Conservation (phyloP, 2,113 vertebrate genomes). For the Falcunculus frontatus region DNA sequence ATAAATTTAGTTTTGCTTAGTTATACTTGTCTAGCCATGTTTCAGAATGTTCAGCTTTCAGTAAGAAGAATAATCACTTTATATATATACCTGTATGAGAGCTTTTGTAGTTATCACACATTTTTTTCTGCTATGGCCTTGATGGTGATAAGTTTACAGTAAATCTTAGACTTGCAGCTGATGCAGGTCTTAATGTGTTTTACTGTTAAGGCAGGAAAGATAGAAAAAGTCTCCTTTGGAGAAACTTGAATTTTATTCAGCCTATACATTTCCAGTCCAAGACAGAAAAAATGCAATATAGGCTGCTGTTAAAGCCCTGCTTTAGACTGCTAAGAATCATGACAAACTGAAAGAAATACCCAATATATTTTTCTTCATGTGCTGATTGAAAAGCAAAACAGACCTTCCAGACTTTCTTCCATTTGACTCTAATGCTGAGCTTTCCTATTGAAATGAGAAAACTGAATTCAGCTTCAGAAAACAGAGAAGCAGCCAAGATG, state of each 20-base stretch:
- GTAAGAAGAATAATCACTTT: background rate
- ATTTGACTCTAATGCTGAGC: background rate
- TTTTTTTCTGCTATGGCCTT: background rate
- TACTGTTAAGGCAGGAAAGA: background rate
- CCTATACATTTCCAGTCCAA: background rate
- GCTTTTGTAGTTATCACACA: background rate
- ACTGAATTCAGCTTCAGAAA: background rate
- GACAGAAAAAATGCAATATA: background rate
- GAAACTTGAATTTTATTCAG: background rate
- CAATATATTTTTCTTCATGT: background rate
- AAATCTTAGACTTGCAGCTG: background rate
- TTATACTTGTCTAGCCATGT: background rate
- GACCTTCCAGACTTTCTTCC: background rate
- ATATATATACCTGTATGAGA: background rate
- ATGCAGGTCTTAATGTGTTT: background rate
- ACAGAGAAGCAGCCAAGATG: background rate
- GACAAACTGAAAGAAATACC: conserved; percentile 18
- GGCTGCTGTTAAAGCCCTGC: background rate
- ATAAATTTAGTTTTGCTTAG: background rate
- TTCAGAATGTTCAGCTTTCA: background rate
- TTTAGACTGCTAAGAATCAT: background rate
- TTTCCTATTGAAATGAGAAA: background rate
- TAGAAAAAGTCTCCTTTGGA: background rate
- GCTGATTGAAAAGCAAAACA: conserved; percentile 29
- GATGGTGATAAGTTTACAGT: background rate